These are phyloP conservation scores for Condylura cristata DNA, from an alignment of 2,113 vertebrate species.

Conservation along the genomic window DNA sequence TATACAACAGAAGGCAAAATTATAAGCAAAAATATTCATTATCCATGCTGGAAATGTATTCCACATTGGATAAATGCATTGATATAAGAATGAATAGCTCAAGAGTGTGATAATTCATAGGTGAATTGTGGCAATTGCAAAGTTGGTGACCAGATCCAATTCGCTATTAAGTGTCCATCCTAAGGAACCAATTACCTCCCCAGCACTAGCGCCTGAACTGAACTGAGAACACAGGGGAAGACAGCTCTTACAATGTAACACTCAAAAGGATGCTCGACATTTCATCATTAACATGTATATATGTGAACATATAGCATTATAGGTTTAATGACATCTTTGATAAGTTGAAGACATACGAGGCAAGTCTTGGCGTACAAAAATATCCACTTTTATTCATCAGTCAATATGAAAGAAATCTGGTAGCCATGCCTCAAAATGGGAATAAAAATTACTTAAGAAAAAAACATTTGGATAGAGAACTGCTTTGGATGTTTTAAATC, in stretches of 20 bases:
- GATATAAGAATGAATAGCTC: neutral
- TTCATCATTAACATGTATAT: neutral
- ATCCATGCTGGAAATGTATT: neutral
- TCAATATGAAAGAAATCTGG: neutral
- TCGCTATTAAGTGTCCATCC: neutral
- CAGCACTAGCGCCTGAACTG: neutral
- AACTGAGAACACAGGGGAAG: neutral
- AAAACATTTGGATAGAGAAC: neutral
- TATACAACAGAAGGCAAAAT: neutral
- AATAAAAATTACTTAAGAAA: neutral
- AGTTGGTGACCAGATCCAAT: neutral
- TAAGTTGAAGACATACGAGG: neutral
- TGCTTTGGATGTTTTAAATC: neutral
- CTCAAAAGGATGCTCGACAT: neutral
- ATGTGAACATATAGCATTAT: neutral
- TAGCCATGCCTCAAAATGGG: neutral
- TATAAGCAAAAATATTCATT: neutral
- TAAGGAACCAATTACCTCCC: neutral
- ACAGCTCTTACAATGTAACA: neutral
- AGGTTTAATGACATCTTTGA: neutral
- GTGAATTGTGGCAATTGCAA: neutral
- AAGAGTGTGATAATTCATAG: neutral
- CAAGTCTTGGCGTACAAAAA: neutral
- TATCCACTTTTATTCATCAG: neutral
- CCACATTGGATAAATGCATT: neutral